phyloP scores from a whole-genome alignment of 2,888 invertebrate genomes.

The Dromius quadrimaculatus region DNA sequence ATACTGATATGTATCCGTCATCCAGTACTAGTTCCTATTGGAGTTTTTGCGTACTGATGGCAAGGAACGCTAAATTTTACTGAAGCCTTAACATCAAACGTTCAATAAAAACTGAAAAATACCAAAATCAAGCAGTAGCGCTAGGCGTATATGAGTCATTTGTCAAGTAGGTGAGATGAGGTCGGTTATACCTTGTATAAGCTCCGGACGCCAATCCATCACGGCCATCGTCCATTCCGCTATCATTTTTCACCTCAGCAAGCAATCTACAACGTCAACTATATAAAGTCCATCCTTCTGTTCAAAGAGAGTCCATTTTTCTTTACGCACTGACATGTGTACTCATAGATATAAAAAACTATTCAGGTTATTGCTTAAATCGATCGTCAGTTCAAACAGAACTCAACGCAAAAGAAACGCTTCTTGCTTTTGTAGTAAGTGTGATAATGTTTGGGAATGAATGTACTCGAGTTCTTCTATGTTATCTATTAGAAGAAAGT shows the following conservation, averaged over 20 bases:
- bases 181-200: conserved; percentile 39
- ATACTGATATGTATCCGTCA: no score
- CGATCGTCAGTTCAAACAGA: conserved; percentile 37
- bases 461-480: conserved; percentile 18
- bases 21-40: no score
- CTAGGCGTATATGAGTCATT: conserved; percentile 39
- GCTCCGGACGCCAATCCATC: conserved; percentile 46
- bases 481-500: conserved; percentile 7
- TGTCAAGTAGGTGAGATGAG: conserved; percentile 47
- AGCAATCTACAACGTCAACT: conserved; percentile 52
- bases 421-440: conserved; percentile 16
- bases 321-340: conserved; percentile 46
- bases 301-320: conserved; percentile 43
- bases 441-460: conserved; percentile 27
- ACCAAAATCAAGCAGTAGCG: neutral
- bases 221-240: conserved; percentile 35
- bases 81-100: conserved; percentile 5
- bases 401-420: conserved; percentile 13
- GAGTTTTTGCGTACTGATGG: no score
- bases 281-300: conserved; percentile 44
- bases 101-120: conserved; percentile 19
- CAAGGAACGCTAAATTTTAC: no score
- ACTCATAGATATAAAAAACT: conserved; percentile 39
- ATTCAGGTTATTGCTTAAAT: conserved; percentile 45
- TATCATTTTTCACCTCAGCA: conserved; percentile 51